Evolutionary conservation across 2,888 invertebrate species (phyloP).

Genomic region (Tiphia femorata): DNA sequence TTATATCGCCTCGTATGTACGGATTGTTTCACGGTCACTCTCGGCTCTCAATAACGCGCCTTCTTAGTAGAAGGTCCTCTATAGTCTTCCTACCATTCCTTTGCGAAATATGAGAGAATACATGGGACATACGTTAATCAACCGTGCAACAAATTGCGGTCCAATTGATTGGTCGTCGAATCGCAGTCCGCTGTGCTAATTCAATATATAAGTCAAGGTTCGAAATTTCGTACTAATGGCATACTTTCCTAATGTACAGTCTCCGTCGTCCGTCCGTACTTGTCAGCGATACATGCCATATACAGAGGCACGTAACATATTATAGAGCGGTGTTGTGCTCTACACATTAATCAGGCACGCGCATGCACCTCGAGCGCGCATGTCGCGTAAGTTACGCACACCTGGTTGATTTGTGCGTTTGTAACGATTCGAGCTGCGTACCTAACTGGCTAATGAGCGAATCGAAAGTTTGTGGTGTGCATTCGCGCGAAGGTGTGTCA

Average conservation of each 20-base stretch:
- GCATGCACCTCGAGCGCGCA: neutral
- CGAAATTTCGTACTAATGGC: conserved; percentile 11
- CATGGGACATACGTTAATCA: neutral
- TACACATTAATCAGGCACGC: neutral
- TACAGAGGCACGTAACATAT: neutral
- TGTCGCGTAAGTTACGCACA: neutral
- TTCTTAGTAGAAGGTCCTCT: neutral
- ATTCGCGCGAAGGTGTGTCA: neutral
- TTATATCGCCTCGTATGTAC: conserved; percentile 14
- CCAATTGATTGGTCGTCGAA: conserved; percentile 12
- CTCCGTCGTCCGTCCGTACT: neutral
- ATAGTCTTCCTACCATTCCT: neutral
- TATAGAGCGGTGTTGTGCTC: neutral
- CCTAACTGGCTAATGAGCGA: neutral
- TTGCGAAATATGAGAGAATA: conserved; percentile 34
- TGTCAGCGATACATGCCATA: neutral
- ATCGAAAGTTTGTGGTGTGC: neutral
- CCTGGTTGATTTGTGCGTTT: neutral
- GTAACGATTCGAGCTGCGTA: neutral
- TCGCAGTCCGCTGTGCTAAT: conserved; percentile 31
- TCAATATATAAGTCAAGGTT: conserved; percentile 42
- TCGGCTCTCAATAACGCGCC: neutral
- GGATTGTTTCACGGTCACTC: conserved; percentile 5
- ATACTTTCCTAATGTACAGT: neutral
- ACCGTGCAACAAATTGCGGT: conserved; percentile 10